These are phyloP conservation scores for Lithosia quadra DNA, from an alignment of 2,888 invertebrate species.

Conservation along the genomic window DNA sequence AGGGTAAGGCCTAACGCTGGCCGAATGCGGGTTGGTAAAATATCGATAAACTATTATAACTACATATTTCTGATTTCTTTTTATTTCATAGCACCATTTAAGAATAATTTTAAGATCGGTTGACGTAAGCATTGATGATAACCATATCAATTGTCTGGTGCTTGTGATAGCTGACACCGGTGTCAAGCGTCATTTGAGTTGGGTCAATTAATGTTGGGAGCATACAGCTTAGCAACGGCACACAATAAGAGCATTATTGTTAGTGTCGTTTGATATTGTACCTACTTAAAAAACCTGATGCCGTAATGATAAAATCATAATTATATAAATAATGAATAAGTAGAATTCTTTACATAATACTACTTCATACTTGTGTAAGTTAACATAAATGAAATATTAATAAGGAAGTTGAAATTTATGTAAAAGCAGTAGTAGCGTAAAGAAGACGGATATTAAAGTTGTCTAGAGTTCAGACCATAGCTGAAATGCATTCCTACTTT, in stretches of 20 bases:
- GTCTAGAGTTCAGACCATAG: no score
- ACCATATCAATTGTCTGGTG: constrained; percentile 50
- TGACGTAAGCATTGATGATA: constrained; percentile 47
- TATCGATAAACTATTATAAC: not conserved
- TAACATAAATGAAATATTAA: no score
- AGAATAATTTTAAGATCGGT: constrained; percentile 28
- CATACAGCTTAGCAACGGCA: constrained; percentile 13
- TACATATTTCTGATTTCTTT: not conserved
- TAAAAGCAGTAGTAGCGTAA: not conserved
- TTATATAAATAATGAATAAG: not conserved
- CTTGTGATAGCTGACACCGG: constrained; percentile 54
- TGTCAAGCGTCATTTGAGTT: constrained; percentile 51
- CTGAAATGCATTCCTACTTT: no score
- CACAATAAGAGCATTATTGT: constrained; percentile 16
- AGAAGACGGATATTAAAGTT: no score
- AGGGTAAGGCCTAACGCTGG: no score
- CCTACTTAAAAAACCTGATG: constrained; percentile 1
- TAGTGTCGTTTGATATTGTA: constrained; percentile 10
- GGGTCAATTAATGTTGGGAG: constrained; percentile 27
- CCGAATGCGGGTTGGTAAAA: no score
- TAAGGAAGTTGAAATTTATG: not conserved
- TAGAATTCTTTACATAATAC: not conserved
- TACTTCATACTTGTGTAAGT: not conserved
- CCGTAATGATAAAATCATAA: not conserved
- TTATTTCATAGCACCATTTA: constrained; percentile 14